phyloP scores from a whole-genome alignment of 2,888 invertebrate genomes.

The Drosophila neoperkinsi region DNA sequence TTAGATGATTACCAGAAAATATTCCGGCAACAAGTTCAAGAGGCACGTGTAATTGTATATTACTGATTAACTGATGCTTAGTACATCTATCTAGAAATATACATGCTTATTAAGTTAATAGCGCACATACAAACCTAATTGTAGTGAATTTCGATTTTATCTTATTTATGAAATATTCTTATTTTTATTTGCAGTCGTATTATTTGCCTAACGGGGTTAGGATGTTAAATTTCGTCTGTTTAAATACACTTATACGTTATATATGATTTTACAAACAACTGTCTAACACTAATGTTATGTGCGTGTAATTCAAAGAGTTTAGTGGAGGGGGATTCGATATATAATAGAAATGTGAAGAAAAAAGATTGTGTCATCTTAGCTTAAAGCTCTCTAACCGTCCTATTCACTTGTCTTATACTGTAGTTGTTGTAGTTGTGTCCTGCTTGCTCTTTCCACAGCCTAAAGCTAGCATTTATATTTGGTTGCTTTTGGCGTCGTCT shows the following conservation, averaged over 20 bases:
- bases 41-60: not conserved
- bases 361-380: slow-evolving; percentile 39
- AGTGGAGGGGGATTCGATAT: not conserved
- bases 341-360: slow-evolving; percentile 4
- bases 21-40: slow-evolving; percentile 20
- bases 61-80: not conserved
- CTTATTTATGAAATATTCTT: not conserved
- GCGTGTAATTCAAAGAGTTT: not conserved
- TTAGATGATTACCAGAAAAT: slow-evolving; percentile 2
- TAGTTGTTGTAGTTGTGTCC: slow-evolving; percentile 11
- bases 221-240: not conserved
- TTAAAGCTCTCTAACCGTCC: slow-evolving; percentile 22
- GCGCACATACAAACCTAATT: not conserved
- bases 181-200: not conserved
- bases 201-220: not conserved
- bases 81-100: not conserved
- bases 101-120: not conserved
- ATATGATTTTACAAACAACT: not conserved
- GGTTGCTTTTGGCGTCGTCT: slow-evolving; percentile 57
- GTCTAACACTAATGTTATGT: not conserved
- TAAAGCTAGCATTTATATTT: slow-evolving; percentile 36
- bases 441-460: slow-evolving; percentile 29
- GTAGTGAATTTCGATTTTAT: not conserved
- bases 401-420: slow-evolving; percentile 7
- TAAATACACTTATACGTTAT: not conserved